Evolutionary conservation across 2,888 invertebrate genomes (phyloP).

Genomic region (Hemaris fuciformis): DNA sequence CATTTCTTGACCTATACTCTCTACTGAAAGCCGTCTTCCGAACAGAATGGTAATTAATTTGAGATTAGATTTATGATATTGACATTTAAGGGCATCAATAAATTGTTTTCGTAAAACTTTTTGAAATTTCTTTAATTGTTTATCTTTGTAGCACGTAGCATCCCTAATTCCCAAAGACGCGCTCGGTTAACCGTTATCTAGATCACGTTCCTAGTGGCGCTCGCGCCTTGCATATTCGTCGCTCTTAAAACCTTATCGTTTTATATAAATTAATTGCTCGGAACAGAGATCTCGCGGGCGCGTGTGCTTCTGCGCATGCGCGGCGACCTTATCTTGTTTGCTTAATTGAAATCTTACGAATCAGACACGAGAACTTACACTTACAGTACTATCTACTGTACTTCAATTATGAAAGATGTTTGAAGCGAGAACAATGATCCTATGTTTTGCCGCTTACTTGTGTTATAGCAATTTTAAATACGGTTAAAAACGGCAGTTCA

Average conservation of each 20-base stretch:
- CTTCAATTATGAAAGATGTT: background rate
- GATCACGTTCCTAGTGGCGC: constrained; percentile 65
- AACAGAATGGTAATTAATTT: too few relatives aligned
- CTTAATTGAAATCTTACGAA: constrained; percentile 4
- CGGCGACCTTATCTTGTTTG: constrained; percentile 1
- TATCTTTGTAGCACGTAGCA: constrained; percentile 21
- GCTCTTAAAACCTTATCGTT: constrained; percentile 75
- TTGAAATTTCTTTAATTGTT: background rate
- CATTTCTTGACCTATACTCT: too few relatives aligned
- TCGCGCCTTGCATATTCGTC: constrained; percentile 77
- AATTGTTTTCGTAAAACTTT: background rate
- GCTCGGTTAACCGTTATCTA: constrained; percentile 52
- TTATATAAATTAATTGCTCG: constrained; percentile 73
- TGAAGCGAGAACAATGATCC: background rate
- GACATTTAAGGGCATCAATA: too few relatives aligned
- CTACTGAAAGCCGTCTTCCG: too few relatives aligned
- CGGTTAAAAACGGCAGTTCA: too few relatives aligned
- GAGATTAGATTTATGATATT: too few relatives aligned
- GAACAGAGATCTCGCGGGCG: constrained; percentile 49
- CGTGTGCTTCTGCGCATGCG: background rate
- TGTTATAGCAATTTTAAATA: too few relatives aligned
- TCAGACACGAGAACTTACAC: background rate
- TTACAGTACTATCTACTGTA: background rate
- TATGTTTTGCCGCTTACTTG: too few relatives aligned
- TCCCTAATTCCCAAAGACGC: constrained; percentile 44